phyloP scores from a whole-genome alignment of 1,140 invertebrate genomes.

The Zaprionus capensis region DNA sequence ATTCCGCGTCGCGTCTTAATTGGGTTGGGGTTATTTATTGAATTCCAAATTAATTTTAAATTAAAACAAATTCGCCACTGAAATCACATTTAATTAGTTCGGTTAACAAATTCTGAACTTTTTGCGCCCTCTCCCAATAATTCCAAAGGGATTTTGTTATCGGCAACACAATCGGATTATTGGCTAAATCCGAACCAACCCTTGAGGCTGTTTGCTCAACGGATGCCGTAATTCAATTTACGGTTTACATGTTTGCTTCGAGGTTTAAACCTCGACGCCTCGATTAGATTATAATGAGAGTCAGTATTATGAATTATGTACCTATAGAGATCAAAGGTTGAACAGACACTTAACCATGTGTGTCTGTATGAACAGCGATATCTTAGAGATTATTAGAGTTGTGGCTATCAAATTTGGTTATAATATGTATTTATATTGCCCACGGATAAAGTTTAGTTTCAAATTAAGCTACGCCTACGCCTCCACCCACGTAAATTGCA shows the following conservation, averaged over 20 bases:
- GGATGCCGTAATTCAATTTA: background rate
- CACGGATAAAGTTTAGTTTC: no score
- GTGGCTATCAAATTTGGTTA: no score
- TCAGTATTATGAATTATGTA: no score
- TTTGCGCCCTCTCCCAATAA: slow-evolving; percentile 4
- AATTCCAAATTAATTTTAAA: slow-evolving; percentile 64
- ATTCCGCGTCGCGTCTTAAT: slow-evolving; percentile 50
- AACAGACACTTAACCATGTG: no score
- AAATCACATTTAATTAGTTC: slow-evolving; percentile 69
- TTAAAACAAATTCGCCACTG: slow-evolving; percentile 60
- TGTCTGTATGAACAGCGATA: no score
- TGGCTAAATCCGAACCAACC: background rate
- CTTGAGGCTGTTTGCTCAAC: background rate
- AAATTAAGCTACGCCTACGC: accelerated
- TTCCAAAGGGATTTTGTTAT: background rate
- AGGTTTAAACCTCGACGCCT: background rate
- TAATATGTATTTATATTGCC: no score
- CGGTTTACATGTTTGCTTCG: background rate
- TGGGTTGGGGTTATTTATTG: slow-evolving; percentile 60
- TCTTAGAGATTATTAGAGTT: no score
- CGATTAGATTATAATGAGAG: background rate
- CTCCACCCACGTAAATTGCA: no score
- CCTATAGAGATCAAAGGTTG: background rate
- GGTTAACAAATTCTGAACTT: slow-evolving; percentile 42
- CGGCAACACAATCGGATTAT: background rate